Percentiles rank a stretch among this genome's conserved stretches.
Evolutionary conservation across 2,113 vertebrate species (phyloP).

Genomic region (Siphamia tubifer): DNA sequence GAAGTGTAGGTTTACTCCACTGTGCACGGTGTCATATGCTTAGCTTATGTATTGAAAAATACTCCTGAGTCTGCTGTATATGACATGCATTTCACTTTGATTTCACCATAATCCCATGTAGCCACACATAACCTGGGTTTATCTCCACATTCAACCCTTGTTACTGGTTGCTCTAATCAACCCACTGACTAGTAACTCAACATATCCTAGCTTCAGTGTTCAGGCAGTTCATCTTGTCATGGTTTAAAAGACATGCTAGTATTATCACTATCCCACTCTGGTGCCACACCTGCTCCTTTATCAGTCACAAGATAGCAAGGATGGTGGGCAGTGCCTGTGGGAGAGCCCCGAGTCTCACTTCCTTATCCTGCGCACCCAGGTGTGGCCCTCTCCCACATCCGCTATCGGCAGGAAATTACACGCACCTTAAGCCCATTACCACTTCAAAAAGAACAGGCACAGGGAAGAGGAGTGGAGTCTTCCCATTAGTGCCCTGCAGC

Average conservation of each 20-base stretch:
- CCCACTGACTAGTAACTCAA: conserved; percentile 30
- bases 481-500: conserved; percentile 52
- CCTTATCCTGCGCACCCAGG: conserved; percentile 70
- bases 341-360: conserved; percentile 49
- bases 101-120: conserved; percentile 3
- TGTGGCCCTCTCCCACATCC: conserved; percentile 56
- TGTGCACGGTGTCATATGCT: neutral
- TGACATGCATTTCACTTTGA: neutral
- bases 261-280: conserved; percentile 60
- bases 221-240: conserved; percentile 42
- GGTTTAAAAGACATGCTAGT: conserved; percentile 40
- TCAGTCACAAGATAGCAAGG: conserved; percentile 53
- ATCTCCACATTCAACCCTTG: conserved; percentile 11
- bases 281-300: conserved; percentile 65
- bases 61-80: neutral
- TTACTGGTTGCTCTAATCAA: conserved; percentile 43
- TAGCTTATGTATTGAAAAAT: neutral
- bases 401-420: conserved; percentile 73
- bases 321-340: conserved; percentile 25
- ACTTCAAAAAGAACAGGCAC: conserved; percentile 70
- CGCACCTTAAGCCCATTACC: conserved; percentile 71
- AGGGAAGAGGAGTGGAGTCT: conserved; percentile 40
- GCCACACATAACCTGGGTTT: conserved; percentile 2
- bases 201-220: conserved; percentile 35
- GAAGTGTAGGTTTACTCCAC: neutral